Percentiles rank a stretch among this genome's conserved stretches.
Conservation (phyloP, 2,797 vertebrate genomes). For the Lophius americanus region DNA sequence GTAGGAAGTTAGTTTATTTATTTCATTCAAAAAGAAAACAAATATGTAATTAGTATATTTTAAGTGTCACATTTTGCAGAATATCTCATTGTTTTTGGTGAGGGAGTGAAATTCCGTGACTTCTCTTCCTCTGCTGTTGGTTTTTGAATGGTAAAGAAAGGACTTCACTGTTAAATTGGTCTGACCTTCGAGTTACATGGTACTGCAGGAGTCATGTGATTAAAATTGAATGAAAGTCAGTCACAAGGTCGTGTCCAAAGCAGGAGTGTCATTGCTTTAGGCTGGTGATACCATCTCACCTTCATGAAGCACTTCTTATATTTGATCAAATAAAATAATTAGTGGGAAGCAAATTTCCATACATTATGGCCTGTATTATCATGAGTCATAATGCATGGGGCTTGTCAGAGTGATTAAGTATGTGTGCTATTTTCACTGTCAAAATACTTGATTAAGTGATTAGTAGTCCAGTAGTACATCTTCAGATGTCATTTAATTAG, state of each 20-base stretch:
- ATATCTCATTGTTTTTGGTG: neutral
- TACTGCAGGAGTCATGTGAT: constrained; percentile 49
- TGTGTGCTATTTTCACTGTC: neutral
- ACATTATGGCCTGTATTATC: neutral
- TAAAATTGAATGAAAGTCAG: constrained; percentile 57
- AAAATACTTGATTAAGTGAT: neutral
- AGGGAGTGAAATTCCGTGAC: neutral
- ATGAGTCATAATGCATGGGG: neutral
- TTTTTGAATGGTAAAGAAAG: constrained; percentile 11
- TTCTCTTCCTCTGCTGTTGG: neutral
- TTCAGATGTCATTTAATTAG: neutral
- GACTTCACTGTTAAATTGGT: neutral
- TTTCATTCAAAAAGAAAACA: neutral
- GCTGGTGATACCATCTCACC: constrained; percentile 31
- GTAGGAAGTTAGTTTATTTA: neutral
- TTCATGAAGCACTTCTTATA: constrained; percentile 25
- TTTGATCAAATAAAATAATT: constrained; percentile 6
- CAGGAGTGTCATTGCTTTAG: constrained; percentile 28
- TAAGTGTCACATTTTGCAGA: neutral
- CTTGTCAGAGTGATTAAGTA: neutral
- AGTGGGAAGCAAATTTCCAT: constrained; percentile 6
- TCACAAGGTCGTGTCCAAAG: constrained; percentile 36
- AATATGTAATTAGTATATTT: neutral
- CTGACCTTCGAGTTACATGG: neutral
- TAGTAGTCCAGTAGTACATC: neutral